These are phyloP conservation scores for Porites cylindrica DNA, from an alignment of 92 coral and sea anemone species.

Conservation along the genomic window DNA sequence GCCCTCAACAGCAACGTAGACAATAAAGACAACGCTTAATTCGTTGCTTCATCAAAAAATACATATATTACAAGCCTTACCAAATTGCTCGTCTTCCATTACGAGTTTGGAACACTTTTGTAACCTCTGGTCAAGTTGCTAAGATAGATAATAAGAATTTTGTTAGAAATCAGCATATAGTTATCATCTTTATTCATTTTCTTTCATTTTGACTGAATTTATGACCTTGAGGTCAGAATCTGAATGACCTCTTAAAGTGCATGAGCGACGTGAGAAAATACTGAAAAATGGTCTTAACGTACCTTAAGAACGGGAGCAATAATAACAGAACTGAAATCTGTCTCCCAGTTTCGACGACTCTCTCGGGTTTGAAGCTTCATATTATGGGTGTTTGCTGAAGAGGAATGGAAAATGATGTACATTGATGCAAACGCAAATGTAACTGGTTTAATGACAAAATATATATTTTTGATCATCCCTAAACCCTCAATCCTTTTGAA, in stretches of 20 bases:
- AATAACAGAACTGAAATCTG: slow-evolving; percentile 35
- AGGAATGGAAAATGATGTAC: background rate
- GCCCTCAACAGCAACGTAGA: no score
- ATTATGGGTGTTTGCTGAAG: slow-evolving; percentile 31
- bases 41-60: background rate
- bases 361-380: slow-evolving; percentile 52
- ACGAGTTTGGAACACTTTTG: slow-evolving; percentile 29
- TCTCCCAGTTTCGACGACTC: slow-evolving; percentile 68
- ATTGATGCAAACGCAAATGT: background rate
- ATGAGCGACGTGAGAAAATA: background rate
- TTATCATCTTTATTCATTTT: no score
- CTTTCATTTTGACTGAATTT: no score
- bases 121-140: slow-evolving; percentile 42
- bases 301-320: slow-evolving; percentile 65
- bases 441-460: background rate
- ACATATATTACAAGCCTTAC: slow-evolving; percentile 1
- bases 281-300: background rate
- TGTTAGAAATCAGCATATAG: background rate
- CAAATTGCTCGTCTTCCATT: slow-evolving; percentile 54
- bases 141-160: background rate
- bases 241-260: no score
- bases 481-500: no score
- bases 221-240: no score
- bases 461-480: no score
- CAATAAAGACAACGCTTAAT: no score